Conservation (phyloP, 2,797 vertebrate genomes). For the Siniperca scherzeri region DNA sequence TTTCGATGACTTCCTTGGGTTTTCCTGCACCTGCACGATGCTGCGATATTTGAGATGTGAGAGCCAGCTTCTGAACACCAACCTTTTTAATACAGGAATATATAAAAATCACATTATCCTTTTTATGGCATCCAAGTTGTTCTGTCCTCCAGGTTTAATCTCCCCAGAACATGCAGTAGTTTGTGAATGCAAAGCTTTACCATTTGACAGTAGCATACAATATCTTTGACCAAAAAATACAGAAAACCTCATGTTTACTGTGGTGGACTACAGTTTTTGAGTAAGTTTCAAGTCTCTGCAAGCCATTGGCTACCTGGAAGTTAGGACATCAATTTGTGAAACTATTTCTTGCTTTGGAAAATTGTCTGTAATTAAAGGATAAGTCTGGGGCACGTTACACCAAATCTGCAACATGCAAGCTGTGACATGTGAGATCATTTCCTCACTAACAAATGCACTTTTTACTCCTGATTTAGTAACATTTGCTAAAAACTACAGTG, state of each 20-base stretch:
- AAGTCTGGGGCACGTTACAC: not conserved
- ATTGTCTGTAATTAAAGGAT: not conserved
- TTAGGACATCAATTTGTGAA: not conserved
- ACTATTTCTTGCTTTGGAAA: not conserved
- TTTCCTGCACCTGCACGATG: not conserved
- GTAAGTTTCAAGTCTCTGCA: not conserved
- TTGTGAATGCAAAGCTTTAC: not conserved
- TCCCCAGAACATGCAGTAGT: not conserved
- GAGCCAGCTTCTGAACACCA: not conserved
- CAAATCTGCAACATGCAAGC: not conserved
- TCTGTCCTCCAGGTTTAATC: not conserved
- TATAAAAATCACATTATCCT: no score
- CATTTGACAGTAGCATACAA: not conserved
- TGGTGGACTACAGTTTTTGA: not conserved
- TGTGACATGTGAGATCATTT: not conserved
- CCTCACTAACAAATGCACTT: not conserved
- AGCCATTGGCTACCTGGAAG: not conserved
- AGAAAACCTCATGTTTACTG: not conserved
- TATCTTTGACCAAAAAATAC: not conserved
- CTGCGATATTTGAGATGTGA: not conserved
- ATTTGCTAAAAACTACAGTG: not conserved
- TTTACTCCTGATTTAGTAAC: not conserved
- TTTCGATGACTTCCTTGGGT: not conserved
- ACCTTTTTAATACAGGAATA: no score
- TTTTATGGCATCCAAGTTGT: not conserved